Conservation (phyloP, 2,797 vertebrate species). For the Hyperoplus lanceolatus region DNA sequence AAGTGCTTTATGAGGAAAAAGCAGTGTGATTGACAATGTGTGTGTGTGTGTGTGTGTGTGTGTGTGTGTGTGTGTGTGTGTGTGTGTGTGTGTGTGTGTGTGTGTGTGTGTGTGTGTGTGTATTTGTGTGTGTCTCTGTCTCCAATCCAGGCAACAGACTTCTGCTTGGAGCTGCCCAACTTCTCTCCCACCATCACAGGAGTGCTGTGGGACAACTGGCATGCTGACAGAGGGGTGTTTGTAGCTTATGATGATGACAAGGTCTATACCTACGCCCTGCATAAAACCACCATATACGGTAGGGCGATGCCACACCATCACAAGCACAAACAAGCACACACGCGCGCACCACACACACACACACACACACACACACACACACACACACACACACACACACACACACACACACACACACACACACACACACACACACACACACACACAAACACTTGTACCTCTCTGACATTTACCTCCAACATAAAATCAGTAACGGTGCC, state of each 20-base stretch:
- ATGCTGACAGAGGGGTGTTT: slow-evolving; percentile 92
- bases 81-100: too few relatives aligned
- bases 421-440: slow-evolving; percentile 12
- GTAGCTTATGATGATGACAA: slow-evolving; percentile 96
- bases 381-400: slow-evolving; percentile 7
- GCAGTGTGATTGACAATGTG: background rate
- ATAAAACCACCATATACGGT: slow-evolving; percentile 96
- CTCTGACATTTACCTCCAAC: background rate
- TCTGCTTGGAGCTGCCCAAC: slow-evolving; percentile 91
- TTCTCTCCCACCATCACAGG: slow-evolving; percentile 95
- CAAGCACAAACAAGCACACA: background rate
- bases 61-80: slow-evolving; percentile 10
- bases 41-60: slow-evolving; percentile 2
- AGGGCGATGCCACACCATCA: slow-evolving; percentile 40
- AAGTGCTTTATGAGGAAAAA: background rate
- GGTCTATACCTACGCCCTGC: slow-evolving; percentile 93
- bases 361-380: slow-evolving; percentile 9
- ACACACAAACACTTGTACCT: slow-evolving; percentile 1
- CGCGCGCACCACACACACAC: background rate
- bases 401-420: slow-evolving; percentile 4
- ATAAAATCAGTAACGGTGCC: background rate
- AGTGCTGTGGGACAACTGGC: slow-evolving; percentile 97
- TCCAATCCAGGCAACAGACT: slow-evolving; percentile 86
- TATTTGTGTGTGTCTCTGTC: slow-evolving; percentile 15
- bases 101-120: slow-evolving; percentile 6